Evolutionary conservation across 2,888 invertebrate species (phyloP).

Genomic region (Ichneumoninae sp.): DNA sequence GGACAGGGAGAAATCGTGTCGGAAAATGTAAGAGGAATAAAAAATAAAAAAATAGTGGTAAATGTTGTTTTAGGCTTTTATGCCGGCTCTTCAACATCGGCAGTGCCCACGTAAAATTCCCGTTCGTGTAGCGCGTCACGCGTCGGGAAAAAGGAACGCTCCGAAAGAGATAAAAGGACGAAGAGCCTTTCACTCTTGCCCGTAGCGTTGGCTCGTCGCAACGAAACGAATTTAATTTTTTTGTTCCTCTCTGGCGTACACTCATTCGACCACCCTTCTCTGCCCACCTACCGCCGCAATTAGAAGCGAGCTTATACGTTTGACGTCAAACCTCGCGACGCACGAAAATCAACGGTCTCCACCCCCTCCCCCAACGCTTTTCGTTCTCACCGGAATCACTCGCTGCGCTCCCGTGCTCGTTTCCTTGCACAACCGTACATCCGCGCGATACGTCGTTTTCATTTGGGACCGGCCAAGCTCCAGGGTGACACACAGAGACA

Average conservation of each 20-base stretch:
- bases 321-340: constrained; percentile 66
- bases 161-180: constrained; percentile 38
- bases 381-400: constrained; percentile 40
- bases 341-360: constrained; percentile 68
- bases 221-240: constrained; percentile 69
- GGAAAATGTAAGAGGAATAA: constrained; percentile 25
- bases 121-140: constrained; percentile 47
- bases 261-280: constrained; percentile 40
- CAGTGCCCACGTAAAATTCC: constrained; percentile 58
- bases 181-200: constrained; percentile 42
- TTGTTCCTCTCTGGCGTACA: constrained; percentile 40
- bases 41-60: constrained; percentile 59
- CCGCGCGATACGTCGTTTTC: constrained; percentile 41
- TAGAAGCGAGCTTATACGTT: constrained; percentile 71
- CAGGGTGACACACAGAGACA: not conserved
- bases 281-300: constrained; percentile 67
- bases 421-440: constrained; percentile 39
- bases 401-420: constrained; percentile 43
- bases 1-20: constrained; percentile 24
- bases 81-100: constrained; percentile 55
- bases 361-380: constrained; percentile 31
- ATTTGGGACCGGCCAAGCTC: constrained; percentile 31
- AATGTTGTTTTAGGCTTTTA: constrained; percentile 77
- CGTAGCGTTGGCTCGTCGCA: constrained; percentile 58
- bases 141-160: constrained; percentile 51